Percentiles rank a stretch among this genome's conserved stretches.
Conservation (phyloP, 2,888 invertebrate genomes). For the Lasioglossum zephyrum region DNA sequence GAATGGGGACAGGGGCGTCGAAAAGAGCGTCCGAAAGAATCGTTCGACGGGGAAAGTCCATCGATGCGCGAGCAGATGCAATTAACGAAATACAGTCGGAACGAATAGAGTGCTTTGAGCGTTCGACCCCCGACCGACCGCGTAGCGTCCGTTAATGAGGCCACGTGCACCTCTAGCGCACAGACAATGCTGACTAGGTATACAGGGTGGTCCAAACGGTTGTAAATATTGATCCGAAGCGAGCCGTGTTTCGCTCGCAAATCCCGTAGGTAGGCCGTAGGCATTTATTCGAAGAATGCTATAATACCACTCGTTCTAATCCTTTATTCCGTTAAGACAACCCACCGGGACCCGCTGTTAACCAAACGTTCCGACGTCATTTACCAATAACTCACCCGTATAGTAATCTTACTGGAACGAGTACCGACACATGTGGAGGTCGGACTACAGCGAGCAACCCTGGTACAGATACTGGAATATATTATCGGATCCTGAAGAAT, state of each 20-base stretch:
- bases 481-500: constrained; percentile 13
- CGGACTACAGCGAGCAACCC: neutral
- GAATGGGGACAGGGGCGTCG: neutral
- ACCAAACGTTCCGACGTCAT: neutral
- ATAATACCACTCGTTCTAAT: too few relatives aligned
- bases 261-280: neutral
- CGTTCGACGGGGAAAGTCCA: neutral
- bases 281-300: neutral
- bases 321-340: neutral
- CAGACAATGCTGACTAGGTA: constrained; percentile 43
- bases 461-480: neutral
- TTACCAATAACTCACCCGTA: neutral
- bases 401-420: neutral
- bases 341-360: neutral
- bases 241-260: neutral
- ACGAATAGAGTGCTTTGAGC: constrained; percentile 29
- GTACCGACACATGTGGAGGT: neutral
- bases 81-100: constrained; percentile 43
- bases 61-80: constrained; percentile 44
- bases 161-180: constrained; percentile 50
- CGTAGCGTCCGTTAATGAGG: constrained; percentile 62
- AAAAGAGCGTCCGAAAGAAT: constrained; percentile 2
- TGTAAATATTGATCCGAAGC: constrained; percentile 26
- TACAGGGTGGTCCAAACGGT: constrained; percentile 25
- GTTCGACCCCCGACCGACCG: constrained; percentile 35